Conservation (phyloP, 1,140 invertebrate genomes). For the Eubasilissa regina region DNA sequence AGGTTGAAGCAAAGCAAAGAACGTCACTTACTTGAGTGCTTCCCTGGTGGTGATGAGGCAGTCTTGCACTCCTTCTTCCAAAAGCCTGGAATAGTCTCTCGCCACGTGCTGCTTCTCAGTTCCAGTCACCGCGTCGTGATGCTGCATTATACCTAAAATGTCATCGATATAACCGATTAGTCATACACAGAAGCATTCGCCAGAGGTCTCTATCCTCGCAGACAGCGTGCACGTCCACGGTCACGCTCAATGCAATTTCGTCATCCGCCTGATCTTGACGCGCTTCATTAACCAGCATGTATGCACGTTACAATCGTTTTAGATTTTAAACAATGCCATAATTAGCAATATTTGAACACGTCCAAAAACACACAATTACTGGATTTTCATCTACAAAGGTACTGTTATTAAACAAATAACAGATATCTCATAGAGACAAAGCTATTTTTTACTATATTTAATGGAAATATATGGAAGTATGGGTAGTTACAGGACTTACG, state of each 20-base stretch:
- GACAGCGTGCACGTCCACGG: not conserved
- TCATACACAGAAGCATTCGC: not conserved
- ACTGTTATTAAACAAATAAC: too few relatives aligned
- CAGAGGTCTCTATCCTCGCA: not conserved
- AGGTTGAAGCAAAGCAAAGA: not conserved
- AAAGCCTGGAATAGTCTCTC: constrained; percentile 84
- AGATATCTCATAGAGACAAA: too few relatives aligned
- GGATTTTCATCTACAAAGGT: too few relatives aligned
- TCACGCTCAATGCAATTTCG: not conserved
- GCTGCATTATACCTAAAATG: constrained; percentile 89
- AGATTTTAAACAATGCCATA: too few relatives aligned
- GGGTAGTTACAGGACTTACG: too few relatives aligned
- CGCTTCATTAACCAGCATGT: too few relatives aligned
- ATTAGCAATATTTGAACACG: too few relatives aligned
- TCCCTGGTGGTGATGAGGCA: constrained; percentile 71
- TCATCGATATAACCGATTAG: too few relatives aligned
- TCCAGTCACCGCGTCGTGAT: constrained; percentile 93
- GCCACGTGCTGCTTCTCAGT: constrained; percentile 94
- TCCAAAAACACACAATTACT: too few relatives aligned
- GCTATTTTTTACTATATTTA: too few relatives aligned
- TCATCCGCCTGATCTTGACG: not conserved
- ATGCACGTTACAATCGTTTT: too few relatives aligned
- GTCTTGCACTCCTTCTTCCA: constrained; percentile 75
- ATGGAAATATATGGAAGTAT: too few relatives aligned
- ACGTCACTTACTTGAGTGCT: constrained; percentile 66